Base-by-base conservation (phyloP, 2,888 invertebrate genomes). In the Seira sanloemensis region DNA sequence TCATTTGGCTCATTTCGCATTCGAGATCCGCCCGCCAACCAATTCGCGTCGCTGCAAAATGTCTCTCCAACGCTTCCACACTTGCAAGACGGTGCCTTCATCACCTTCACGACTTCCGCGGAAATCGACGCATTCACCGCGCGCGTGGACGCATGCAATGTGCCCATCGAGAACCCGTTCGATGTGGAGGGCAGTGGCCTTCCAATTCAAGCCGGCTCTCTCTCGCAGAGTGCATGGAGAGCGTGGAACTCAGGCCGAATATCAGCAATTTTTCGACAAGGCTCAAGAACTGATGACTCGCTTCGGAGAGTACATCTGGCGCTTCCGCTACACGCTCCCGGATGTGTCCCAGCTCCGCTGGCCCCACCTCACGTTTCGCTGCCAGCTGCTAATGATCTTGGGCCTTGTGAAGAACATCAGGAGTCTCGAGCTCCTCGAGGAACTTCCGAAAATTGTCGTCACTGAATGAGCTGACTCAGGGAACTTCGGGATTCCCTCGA, bases 271-370 rank as follows among this genome's bases (percentile, higher is more conserved):
- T 18, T 58, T 16, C 58, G 18, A 58, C 2, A 58, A 58, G n/a
- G 58, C 58, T 9, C n/a, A 12, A 16, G 58, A 7, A n/a, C n/a
- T 58, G n/a, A 1, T 72, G n/a, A 54, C 4, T 0, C 23, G 21
- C n/a, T 54, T 16, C n/a, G 72, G 72, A 0, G 16, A 50, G 1
- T n/a, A 50, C 24, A 24, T 72, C 4, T 72, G 54, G 54, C 50
- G 54, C 24, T 72, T 72, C 27, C 23, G 54, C 2, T 72, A 54
- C 25, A 72, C 21, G 1, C 54, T 72, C 16, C 72, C 72, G 2
- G 16, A 54, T 54, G 2, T 18, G 9, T 12, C 58, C 4, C 58
- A 58, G 18, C 18, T 58, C 7, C 58, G 58, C 4, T 58, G 58
- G 58, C 58, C 58, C 7, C 58, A 58, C 16, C 58, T 58, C n/a